These are phyloP conservation scores for Drosophila virilis DNA, from an alignment of 1,140 invertebrate species.

Conservation along the genomic window DNA sequence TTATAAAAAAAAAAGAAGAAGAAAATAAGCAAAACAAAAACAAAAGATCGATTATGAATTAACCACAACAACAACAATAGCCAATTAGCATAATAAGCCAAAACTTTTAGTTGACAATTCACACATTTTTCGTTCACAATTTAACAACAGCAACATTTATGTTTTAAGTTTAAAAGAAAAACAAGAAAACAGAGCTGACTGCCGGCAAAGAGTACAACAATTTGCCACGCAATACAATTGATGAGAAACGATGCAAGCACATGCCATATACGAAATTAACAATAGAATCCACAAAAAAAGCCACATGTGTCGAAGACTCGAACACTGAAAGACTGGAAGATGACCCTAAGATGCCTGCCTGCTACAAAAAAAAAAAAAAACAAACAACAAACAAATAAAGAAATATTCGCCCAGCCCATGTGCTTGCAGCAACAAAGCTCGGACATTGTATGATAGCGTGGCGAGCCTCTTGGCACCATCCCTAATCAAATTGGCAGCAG, in stretches of 20 bases:
- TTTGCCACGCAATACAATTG: slow-evolving; percentile 12
- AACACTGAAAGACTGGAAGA: slow-evolving; percentile 44
- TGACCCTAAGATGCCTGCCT: slow-evolving; percentile 60
- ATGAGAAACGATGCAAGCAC: slow-evolving; percentile 10
- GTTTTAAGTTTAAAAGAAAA: slow-evolving; percentile 56
- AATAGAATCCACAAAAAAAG: slow-evolving; percentile 47
- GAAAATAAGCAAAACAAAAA: slow-evolving; percentile 22
- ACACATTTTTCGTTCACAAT: slow-evolving; percentile 59
- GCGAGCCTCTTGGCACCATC: slow-evolving; percentile 1
- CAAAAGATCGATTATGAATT: slow-evolving; percentile 42
- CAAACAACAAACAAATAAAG: slow-evolving; percentile 17
- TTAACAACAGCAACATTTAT: slow-evolving; percentile 77
- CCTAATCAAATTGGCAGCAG: not conserved
- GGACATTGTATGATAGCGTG: slow-evolving; percentile 4
- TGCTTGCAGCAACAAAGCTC: not conserved
- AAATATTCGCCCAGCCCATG: slow-evolving; percentile 42
- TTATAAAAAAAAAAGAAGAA: slow-evolving; percentile 74
- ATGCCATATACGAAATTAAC: slow-evolving; percentile 56
- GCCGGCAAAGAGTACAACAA: not conserved
- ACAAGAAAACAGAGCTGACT: slow-evolving; percentile 50
- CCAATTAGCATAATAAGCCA: slow-evolving; percentile 81
- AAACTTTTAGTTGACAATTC: slow-evolving; percentile 70
- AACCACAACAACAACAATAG: slow-evolving; percentile 68
- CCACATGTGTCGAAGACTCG: slow-evolving; percentile 1
- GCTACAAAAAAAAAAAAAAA: slow-evolving; percentile 23